Evolutionary conservation across 2,797 vertebrate species (phyloP), one percentile per base, ranked within the genome.

Genomic region (Pantherophis vulpinus): DNA sequence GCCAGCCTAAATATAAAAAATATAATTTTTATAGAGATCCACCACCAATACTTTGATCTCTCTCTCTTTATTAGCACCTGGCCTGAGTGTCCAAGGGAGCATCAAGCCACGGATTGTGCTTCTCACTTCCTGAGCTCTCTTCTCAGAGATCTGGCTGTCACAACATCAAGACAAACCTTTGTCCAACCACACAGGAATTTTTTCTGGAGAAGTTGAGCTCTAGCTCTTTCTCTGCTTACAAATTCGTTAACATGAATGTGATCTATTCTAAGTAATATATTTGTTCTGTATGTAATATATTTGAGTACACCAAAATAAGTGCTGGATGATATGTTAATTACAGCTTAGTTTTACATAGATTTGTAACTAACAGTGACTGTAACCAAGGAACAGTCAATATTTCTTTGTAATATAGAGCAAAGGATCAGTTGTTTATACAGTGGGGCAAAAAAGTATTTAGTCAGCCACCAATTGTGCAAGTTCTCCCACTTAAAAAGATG

Each of bases 1-100:
- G 18, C 99, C 99, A 5, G 99, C 98, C 99, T 99, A 86, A 70
- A 94, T 92, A 91, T 83, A 11, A 63, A 90, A 79, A 0, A 90
- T 1, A 61, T 70, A 70, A 74, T 74, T 92, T 10, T 61, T 61
- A 42, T 88, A 55, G 20, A 47, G 20, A 83, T 23, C 20, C 37
- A 25, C 0, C 20, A 83, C 12, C 37, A 11, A 83, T 83, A 23
- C 74, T 83, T 23, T 25, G 9, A 83, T 25, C 37, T 23, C 37
- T 18, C 37, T 18, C 70, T 83, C 37, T 83, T 83, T 25, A 25
- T 47, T 12, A 83, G 42, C 37, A 5, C 37, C 37, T 47, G 20
- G 37, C 37, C 32, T 83, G 74, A 47, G 18, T 83, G 20, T 47
- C 74, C 37, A 47, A 83, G 20, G 20, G 74, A 83, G 20, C 37